A percentile compares a stretch with the other conserved stretches of the same genome.
These are phyloP conservation scores for Ectropis crepuscularia DNA, from an alignment of 2,888 invertebrate species.

Conservation along the genomic window DNA sequence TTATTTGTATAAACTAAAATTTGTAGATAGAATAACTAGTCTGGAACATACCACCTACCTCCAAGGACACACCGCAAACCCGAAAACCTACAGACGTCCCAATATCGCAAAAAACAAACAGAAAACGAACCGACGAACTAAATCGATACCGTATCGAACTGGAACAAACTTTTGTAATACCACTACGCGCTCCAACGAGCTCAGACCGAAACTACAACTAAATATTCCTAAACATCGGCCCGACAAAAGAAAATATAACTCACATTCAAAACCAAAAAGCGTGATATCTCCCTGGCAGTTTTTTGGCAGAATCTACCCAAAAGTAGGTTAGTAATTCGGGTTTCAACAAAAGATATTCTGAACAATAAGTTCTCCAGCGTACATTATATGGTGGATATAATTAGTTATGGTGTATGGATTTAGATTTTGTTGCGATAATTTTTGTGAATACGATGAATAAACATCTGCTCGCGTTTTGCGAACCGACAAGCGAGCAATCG, in stretches of 20 bases:
- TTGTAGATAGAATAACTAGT: slow-evolving; percentile 49
- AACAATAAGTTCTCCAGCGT: slow-evolving; percentile 71
- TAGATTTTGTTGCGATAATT: slow-evolving; percentile 83
- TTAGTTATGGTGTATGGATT: slow-evolving; percentile 84
- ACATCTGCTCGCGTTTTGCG: slow-evolving; percentile 79
- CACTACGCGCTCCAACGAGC: slow-evolving; percentile 48
- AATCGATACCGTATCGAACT: slow-evolving; percentile 75
- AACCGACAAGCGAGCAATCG: slow-evolving; percentile 71
- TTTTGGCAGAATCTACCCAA: slow-evolving; percentile 76
- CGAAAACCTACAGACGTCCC: slow-evolving; percentile 78
- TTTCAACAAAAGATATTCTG: slow-evolving; percentile 65
- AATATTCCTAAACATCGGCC: slow-evolving; percentile 69
- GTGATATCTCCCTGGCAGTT: slow-evolving; percentile 73
- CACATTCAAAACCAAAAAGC: slow-evolving; percentile 76
- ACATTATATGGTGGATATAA: slow-evolving; percentile 83
- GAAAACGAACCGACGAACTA: slow-evolving; percentile 62
- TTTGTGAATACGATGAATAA: slow-evolving; percentile 76
- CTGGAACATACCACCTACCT: slow-evolving; percentile 63
- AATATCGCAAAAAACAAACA: slow-evolving; percentile 72
- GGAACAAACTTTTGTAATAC: slow-evolving; percentile 80
- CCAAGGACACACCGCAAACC: slow-evolving; percentile 77
- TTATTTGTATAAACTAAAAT: slow-evolving; percentile 64
- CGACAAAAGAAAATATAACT: slow-evolving; percentile 78
- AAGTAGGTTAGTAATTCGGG: slow-evolving; percentile 84
- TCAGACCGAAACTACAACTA: slow-evolving; percentile 52